phyloP scores from a whole-genome alignment of 2,888 invertebrate species.

The Heliothis peltigera region DNA sequence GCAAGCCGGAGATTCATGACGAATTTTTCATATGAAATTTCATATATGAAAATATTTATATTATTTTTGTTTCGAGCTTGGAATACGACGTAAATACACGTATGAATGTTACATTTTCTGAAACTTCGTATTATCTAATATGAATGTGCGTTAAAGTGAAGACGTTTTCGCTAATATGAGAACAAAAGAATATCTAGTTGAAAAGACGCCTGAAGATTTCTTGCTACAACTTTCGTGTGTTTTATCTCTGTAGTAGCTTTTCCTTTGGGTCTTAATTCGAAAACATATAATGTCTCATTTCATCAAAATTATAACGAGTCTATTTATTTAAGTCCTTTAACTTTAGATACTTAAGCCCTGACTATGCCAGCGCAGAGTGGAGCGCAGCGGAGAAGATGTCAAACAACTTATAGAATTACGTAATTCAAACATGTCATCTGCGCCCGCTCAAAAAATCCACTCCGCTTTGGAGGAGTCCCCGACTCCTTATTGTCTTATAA shows the following conservation, averaged over 20 bases:
- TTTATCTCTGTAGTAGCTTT: background rate
- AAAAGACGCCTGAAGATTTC: background rate
- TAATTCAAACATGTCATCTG: too few relatives aligned
- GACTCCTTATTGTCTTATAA: too few relatives aligned
- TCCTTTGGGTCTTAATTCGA: background rate
- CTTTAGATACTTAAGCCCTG: too few relatives aligned
- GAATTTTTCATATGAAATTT: conserved; percentile 72
- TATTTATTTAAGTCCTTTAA: too few relatives aligned
- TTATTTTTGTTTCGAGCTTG: conserved; percentile 52
- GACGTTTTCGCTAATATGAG: conserved; percentile 19
- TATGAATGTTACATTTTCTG: conserved; percentile 46
- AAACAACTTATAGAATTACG: too few relatives aligned
- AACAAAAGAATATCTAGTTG: conserved; percentile 8
- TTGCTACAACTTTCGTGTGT: background rate
- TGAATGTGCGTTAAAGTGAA: conserved; percentile 29
- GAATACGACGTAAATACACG: conserved; percentile 39
- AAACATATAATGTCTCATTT: too few relatives aligned
- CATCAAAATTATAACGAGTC: too few relatives aligned
- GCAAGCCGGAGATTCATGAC: conserved; percentile 71
- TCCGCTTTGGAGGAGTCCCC: too few relatives aligned
- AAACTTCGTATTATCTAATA: conserved; percentile 34
- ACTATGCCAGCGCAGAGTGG: too few relatives aligned
- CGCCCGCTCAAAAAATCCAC: too few relatives aligned
- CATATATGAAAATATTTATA: conserved; percentile 65
- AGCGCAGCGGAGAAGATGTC: too few relatives aligned